Evolutionary conservation across 2,888 invertebrate species (phyloP), one percentile per base, ranked within the genome.

Genomic region (Epinotia brunnichana): DNA sequence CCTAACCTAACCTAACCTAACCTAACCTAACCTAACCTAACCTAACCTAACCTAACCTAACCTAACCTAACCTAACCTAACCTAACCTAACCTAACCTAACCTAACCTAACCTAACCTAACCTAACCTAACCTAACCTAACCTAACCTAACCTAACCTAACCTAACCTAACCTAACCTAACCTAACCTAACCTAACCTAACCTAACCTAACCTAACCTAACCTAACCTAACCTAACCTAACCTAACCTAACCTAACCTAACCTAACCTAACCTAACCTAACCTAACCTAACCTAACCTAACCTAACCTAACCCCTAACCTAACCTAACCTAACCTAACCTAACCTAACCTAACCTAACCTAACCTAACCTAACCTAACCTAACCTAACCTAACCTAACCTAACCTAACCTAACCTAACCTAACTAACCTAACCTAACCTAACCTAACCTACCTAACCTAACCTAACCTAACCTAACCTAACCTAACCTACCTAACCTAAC

Each of bases 401-500:
- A 70, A 64, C 70, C 66, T 64, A 70, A 64, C 70, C 66, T 66
- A 70, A 64, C 70, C 63, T 63, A 70, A 64, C 70, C 66, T 66
- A 70, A 64, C 70, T 70, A 70, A 70, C 70, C 70, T 70, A 69
- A 69, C 62, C 70, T 56, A 56, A 70, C 70, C 56, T 70, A 56
- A 57, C 56, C 63, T 70, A 56, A 63, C 70, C 56, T 63, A 71
- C 71, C 71, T 71, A 71, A 66, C 71, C 71, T 67, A 71, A 71
- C 71, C 71, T 72, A 72, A 72, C 72, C 71, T 72, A 72, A 72
- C 72, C 68, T 73, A 73, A 73, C 73, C 73, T 68, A 73, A 70
- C 70, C 70, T 70, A 70, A 70, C 73, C 73, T 74, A 74, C 70
- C 70, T 70, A 71, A 74, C n/a, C n/a, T n/a, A n/a, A n/a, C n/a